These are phyloP conservation scores for Anguilla rostrata DNA, from an alignment of 2,113 vertebrate genomes.

Conservation along the genomic window DNA sequence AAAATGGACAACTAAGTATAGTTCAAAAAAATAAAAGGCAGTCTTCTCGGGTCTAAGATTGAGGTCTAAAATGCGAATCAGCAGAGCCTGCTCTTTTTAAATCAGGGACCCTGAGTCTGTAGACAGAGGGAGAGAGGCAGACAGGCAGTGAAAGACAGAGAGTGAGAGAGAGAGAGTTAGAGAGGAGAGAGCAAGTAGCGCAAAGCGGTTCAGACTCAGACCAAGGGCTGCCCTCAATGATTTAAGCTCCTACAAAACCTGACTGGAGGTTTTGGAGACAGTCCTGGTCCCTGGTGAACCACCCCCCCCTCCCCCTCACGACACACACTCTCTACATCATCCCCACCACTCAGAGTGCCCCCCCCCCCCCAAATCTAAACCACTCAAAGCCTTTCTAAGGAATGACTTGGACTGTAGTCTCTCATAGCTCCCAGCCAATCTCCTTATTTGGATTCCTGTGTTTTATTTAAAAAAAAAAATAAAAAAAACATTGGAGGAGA, in stretches of 20 bases:
- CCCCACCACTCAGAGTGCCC: slow-evolving; percentile 7
- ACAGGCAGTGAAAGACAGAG: slow-evolving; percentile 32
- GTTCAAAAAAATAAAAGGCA: neutral
- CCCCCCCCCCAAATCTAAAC: slow-evolving; percentile 56
- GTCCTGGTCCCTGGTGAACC: slow-evolving; percentile 60
- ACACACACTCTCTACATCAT: neutral
- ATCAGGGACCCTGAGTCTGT: slow-evolving; percentile 5
- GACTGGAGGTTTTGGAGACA: slow-evolving; percentile 57
- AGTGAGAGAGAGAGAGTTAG: slow-evolving; percentile 30
- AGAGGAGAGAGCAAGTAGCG: slow-evolving; percentile 32
- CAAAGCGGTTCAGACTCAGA: slow-evolving; percentile 47
- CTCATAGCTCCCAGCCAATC: slow-evolving; percentile 53
- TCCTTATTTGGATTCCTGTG: slow-evolving; percentile 90
- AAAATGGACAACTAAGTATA: neutral
- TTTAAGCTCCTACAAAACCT: slow-evolving; percentile 71
- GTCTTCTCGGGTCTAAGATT: slow-evolving; percentile 24
- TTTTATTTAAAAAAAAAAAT: slow-evolving; percentile 61
- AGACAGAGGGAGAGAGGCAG: slow-evolving; percentile 19
- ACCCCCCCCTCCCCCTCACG: slow-evolving; percentile 47
- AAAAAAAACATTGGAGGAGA: slow-evolving; percentile 46
- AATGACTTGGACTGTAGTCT: slow-evolving; percentile 70
- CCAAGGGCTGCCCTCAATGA: slow-evolving; percentile 57
- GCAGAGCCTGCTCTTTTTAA: neutral
- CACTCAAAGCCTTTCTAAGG: slow-evolving; percentile 67
- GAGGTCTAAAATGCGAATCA: slow-evolving; percentile 18